These are phyloP conservation scores for Xylophagus ater DNA, from an alignment of 2,888 invertebrate species.

Conservation along the genomic window DNA sequence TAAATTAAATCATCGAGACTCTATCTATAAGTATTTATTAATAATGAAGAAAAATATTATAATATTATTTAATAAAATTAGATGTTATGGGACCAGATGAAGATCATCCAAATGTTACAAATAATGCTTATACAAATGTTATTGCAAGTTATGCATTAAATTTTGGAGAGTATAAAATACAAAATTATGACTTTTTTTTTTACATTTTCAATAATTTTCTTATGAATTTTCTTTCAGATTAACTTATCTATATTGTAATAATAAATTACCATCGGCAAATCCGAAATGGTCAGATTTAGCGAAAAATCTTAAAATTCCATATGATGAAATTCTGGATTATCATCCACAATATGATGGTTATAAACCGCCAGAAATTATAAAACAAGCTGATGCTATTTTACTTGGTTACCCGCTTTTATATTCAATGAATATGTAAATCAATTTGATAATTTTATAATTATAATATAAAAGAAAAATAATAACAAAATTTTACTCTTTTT, in stretches of 20 bases:
- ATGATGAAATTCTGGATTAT: slow-evolving; percentile 42
- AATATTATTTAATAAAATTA: too few relatives aligned
- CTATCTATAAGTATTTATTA: too few relatives aligned
- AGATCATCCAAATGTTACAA: slow-evolving; percentile 46
- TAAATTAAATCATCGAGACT: too few relatives aligned
- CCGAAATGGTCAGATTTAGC: slow-evolving; percentile 38
- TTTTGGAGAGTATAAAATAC: slow-evolving; percentile 42
- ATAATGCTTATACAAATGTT: slow-evolving; percentile 49
- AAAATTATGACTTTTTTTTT: background rate
- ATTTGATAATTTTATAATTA: background rate
- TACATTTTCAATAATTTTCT: background rate
- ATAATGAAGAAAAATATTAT: too few relatives aligned
- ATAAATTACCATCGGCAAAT: slow-evolving; percentile 2
- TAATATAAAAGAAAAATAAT: background rate
- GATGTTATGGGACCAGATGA: slow-evolving; percentile 55
- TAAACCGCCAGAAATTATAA: slow-evolving; percentile 39
- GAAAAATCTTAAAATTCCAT: slow-evolving; percentile 43
- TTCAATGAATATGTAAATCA: slow-evolving; percentile 30
- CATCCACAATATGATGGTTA: slow-evolving; percentile 49
- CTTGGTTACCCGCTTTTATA: slow-evolving; percentile 48
- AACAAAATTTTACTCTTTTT: background rate
- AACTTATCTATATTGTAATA: slow-evolving; percentile 12
- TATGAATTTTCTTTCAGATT: slow-evolving; percentile 12
- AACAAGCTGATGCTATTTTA: slow-evolving; percentile 49
- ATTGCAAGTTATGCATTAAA: slow-evolving; percentile 47